Evolutionary conservation across 2,113 vertebrate species (phyloP), one percentile per base, ranked within the genome.

Genomic region (Malurus alboscapulatus): DNA sequence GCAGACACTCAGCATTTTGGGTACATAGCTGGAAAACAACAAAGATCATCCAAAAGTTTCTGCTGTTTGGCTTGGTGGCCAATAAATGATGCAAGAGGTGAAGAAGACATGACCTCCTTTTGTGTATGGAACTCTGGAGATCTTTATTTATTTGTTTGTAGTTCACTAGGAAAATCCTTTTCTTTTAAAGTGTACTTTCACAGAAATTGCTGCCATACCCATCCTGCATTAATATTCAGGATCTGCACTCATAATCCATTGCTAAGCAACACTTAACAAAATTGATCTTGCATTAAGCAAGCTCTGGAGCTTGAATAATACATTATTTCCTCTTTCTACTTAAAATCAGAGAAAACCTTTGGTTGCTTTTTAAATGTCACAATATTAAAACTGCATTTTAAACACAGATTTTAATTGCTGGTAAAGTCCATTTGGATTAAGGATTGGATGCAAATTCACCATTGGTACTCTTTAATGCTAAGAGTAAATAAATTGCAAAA

Each of bases 181-280:
- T 59, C 12, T 73, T 90, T 82, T 12, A 30, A 85, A 91, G 36
- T 38, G n/a, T 61, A 61, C 50, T 87, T 92, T 36, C 59, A 71
- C 59, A 90, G 72, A 84, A 91, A 83, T 63, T 86, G 75, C 44
- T 94, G 85, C 85, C 63, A 42, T 92, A 45, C 53, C 59, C 68
- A 34, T 66, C 55, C 78, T 51, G 40, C 44, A 94, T 96, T 96
- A 94, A 94, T 93, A 96, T 96, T 89, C 95, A 95, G 87, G 57
- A 74, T 90, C 84, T 90, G 79, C 27, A 34, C 91, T 95, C 87
- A 73, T 95, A 96, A 96, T 86, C 94, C 96, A 96, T 96, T 96
- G 95, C 96, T 96, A 94, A 96, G 96, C 96, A 96, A 96, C 96
- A 95, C 95, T 96, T 96, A 96, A 96, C 93, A 96, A 96, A 96